A percentile compares a stretch with the other conserved stretches of the same genome.
phyloP scores from a whole-genome alignment of 1,140 invertebrate species.

The Drosophila mojavensis region DNA sequence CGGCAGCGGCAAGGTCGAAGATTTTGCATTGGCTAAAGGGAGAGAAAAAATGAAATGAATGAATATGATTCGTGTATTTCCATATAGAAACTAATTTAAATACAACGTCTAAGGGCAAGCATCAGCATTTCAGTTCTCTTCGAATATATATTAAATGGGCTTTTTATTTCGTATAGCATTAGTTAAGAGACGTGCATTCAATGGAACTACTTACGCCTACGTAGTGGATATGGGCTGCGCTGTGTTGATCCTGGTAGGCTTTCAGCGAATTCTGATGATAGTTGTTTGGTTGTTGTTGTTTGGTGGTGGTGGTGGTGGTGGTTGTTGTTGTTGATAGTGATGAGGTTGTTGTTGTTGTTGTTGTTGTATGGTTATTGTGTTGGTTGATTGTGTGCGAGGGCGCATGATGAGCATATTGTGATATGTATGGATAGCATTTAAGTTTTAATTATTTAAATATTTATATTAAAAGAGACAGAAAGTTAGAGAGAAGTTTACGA shows the following conservation, averaged over 20 bases:
- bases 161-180: slow-evolving; percentile 30
- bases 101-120: slow-evolving; percentile 30
- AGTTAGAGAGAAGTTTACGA: slow-evolving; percentile 19
- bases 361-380: slow-evolving; percentile 16
- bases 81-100: slow-evolving; percentile 19
- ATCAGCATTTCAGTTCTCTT: slow-evolving; percentile 8
- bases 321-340: slow-evolving; percentile 35
- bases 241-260: slow-evolving; percentile 92
- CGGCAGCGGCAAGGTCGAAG: slow-evolving; percentile 90
- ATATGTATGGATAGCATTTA: slow-evolving; percentile 64
- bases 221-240: slow-evolving; percentile 91
- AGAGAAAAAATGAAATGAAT: neutral
- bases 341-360: slow-evolving; percentile 41
- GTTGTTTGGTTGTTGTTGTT: slow-evolving; percentile 39
- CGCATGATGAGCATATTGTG: slow-evolving; percentile 58
- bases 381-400: slow-evolving; percentile 29
- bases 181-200: slow-evolving; percentile 57
- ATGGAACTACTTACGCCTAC: slow-evolving; percentile 90
- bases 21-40: slow-evolving; percentile 86
- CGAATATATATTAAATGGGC: neutral
- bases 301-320: slow-evolving; percentile 15
- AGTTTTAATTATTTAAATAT: slow-evolving; percentile 37
- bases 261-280: slow-evolving; percentile 91
- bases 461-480: slow-evolving; percentile 22
- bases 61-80: neutral